Percentiles rank a stretch among this genome's conserved stretches.
Conservation (phyloP, 2,888 invertebrate species). For the Smittia aterrima region DNA sequence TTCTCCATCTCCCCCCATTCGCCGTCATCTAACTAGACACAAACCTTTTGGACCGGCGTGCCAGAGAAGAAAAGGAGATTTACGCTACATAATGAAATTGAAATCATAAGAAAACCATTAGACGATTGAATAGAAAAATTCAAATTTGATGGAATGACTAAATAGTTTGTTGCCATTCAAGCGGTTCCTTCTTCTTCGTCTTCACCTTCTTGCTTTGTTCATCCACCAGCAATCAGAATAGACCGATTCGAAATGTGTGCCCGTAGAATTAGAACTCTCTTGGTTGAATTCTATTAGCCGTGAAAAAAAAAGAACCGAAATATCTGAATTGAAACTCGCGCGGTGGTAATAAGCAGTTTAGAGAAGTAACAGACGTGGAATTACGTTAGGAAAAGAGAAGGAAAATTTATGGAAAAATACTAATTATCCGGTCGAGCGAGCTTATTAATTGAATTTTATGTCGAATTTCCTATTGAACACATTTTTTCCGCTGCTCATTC, state of each 20-base stretch:
- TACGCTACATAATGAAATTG: constrained; percentile 27
- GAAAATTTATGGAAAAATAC: constrained; percentile 41
- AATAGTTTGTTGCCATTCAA: constrained; percentile 42
- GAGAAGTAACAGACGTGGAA: constrained; percentile 33
- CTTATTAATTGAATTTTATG: constrained; percentile 41
- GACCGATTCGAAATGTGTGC: constrained; percentile 27
- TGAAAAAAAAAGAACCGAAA: constrained; percentile 12
- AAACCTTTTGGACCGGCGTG: neutral
- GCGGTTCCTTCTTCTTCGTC: neutral
- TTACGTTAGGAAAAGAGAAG: constrained; percentile 25
- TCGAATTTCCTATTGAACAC: constrained; percentile 39
- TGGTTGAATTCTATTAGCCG: constrained; percentile 17
- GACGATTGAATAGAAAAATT: constrained; percentile 37
- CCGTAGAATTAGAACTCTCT: constrained; percentile 29
- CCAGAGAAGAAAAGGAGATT: neutral
- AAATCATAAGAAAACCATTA: constrained; percentile 41
- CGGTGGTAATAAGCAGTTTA: constrained; percentile 38
- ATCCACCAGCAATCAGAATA: constrained; percentile 36
- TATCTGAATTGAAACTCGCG: constrained; percentile 19
- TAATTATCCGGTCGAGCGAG: constrained; percentile 41
- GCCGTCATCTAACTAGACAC: constrained; percentile 15
- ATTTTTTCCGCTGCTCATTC: constrained; percentile 34
- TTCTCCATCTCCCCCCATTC: neutral
- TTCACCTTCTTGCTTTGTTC: neutral
- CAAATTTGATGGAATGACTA: constrained; percentile 42